These are phyloP conservation scores for Chelmon rostratus DNA, from an alignment of 2,797 vertebrate species.

Conservation along the genomic window DNA sequence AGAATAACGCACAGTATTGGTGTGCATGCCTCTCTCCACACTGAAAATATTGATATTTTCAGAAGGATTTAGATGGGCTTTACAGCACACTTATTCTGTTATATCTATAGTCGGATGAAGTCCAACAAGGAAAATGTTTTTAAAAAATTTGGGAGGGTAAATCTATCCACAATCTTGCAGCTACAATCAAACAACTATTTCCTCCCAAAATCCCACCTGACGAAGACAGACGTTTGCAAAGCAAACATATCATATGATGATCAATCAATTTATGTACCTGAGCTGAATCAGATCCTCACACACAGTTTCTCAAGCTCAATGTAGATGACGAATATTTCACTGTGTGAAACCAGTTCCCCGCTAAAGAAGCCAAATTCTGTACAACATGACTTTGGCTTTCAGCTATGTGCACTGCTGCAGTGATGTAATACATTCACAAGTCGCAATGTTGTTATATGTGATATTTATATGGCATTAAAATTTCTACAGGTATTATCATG, in stretches of 20 bases:
- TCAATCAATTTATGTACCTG: constrained; percentile 10
- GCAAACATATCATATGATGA: constrained; percentile 7
- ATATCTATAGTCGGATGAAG: not conserved
- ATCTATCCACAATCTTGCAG: constrained; percentile 2
- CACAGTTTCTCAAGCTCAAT: not conserved
- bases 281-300: not conserved
- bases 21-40: constrained; percentile 6
- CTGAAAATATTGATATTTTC: not conserved
- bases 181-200: not conserved
- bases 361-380: not conserved
- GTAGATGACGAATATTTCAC: not conserved
- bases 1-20: not conserved
- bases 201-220: not conserved
- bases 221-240: not conserved
- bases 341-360: not conserved
- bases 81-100: not conserved
- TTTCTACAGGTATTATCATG: constrained; percentile 3
- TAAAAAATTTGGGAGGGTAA: not conserved
- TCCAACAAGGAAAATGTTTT: not conserved
- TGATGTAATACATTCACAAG: not conserved
- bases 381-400: not conserved
- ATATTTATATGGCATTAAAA: not conserved
- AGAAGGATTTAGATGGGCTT: not conserved
- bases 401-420: not conserved
- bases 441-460: no score